Conservation (phyloP, 2,888 invertebrate species). For the Lasiommata megera region DNA sequence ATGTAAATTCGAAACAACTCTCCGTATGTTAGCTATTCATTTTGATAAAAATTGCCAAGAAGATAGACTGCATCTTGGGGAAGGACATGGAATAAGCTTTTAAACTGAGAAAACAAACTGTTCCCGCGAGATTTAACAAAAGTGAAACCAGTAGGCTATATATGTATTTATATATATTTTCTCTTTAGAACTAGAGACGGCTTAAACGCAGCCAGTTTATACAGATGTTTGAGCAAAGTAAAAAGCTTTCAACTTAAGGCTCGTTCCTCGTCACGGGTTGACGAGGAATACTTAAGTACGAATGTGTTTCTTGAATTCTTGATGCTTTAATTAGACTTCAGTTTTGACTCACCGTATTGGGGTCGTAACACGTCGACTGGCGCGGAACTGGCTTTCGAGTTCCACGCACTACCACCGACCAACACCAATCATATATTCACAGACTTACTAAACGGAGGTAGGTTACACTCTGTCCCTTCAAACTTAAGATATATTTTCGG, state of each 20-base stretch:
- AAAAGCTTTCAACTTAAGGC: not conserved
- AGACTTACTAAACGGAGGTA: slow-evolving; percentile 7
- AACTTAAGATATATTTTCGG: slow-evolving; percentile 20
- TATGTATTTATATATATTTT: too few relatives aligned
- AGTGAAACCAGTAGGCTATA: too few relatives aligned
- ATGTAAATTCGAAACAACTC: too few relatives aligned
- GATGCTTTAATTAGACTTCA: slow-evolving; percentile 27
- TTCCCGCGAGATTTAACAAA: too few relatives aligned
- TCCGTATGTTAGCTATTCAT: too few relatives aligned
- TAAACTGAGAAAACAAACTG: too few relatives aligned
- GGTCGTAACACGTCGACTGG: slow-evolving; percentile 32
- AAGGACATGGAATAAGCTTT: too few relatives aligned
- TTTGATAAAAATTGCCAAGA: too few relatives aligned
- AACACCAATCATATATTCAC: slow-evolving; percentile 28
- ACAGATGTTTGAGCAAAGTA: too few relatives aligned
- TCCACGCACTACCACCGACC: slow-evolving; percentile 29
- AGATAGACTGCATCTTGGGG: too few relatives aligned
- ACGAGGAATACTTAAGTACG: not conserved
- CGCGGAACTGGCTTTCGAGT: slow-evolving; percentile 36
- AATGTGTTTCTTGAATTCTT: slow-evolving; percentile 17
- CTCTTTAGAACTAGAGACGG: too few relatives aligned
- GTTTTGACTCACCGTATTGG: slow-evolving; percentile 33
- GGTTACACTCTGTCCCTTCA: slow-evolving; percentile 11
- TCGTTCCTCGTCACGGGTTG: not conserved
- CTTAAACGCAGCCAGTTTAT: too few relatives aligned